Evolutionary conservation across 2,113 vertebrate species (phyloP).

Genomic region (Bos javanicus): DNA sequence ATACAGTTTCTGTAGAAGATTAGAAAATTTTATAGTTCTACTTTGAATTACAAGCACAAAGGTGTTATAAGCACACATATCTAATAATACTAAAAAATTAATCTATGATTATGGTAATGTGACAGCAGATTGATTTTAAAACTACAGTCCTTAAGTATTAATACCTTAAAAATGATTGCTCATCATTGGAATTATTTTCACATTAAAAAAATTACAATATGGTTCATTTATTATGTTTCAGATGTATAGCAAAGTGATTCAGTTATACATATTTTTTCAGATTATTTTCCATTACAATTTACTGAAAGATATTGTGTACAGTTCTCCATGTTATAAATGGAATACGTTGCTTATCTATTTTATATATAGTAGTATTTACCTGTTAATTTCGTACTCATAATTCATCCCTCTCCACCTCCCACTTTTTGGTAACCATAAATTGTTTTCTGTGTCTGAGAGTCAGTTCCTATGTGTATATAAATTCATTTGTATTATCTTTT

Average conservation of each 20-base stretch:
- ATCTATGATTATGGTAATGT: background rate
- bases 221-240: background rate
- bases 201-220: background rate
- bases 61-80: background rate
- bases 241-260: background rate
- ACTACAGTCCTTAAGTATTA: background rate
- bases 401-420: background rate
- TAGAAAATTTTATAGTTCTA: background rate
- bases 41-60: background rate
- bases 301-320: background rate
- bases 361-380: background rate
- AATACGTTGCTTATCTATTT: background rate
- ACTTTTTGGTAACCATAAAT: background rate
- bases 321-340: background rate
- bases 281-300: background rate
- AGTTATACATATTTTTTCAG: background rate
- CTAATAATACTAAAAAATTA: background rate
- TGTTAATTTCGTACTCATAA: background rate
- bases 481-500: background rate
- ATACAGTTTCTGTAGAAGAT: background rate
- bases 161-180: background rate
- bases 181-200: background rate
- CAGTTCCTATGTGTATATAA: background rate
- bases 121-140: background rate
- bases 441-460: background rate